Conservation (phyloP, 2,888 invertebrate genomes). For the Stenolophus ochropezus region DNA sequence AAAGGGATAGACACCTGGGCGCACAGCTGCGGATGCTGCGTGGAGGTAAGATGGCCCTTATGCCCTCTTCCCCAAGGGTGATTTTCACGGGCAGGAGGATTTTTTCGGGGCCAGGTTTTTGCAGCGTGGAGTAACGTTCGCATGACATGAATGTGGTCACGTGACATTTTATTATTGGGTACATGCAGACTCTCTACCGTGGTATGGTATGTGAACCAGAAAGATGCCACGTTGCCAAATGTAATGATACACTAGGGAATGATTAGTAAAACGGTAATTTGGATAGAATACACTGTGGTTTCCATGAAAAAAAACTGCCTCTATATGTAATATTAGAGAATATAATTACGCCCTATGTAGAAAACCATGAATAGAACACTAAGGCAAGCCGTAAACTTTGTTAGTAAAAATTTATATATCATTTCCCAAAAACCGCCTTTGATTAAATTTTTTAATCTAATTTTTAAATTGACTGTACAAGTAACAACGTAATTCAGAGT, state of each 20-base stretch:
- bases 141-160: slow-evolving; percentile 48
- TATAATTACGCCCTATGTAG: not conserved
- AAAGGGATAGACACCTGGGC: slow-evolving; percentile 73
- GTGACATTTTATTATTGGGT: slow-evolving; percentile 50
- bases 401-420: not conserved
- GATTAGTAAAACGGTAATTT: not conserved
- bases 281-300: not conserved
- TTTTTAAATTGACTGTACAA: too few relatives aligned
- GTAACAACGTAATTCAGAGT: too few relatives aligned
- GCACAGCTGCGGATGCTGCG: slow-evolving; percentile 73
- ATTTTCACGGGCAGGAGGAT: not conserved
- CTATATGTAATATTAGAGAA: not conserved
- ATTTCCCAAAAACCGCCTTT: too few relatives aligned
- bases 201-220: slow-evolving; percentile 36
- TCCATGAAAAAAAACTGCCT: not conserved
- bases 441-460: too few relatives aligned
- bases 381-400: not conserved
- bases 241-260: not conserved
- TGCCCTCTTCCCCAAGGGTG: not conserved
- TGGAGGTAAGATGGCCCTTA: slow-evolving; percentile 56
- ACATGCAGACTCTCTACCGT: slow-evolving; percentile 37
- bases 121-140: slow-evolving; percentile 50
- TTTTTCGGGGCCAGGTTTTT: slow-evolving; percentile 56
- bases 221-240: slow-evolving; percentile 27
- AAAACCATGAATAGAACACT: too few relatives aligned